Evolutionary conservation across 53 echinoderm and acorn worm species (phyloP).

Genomic region (Glandiceps talaboti): DNA sequence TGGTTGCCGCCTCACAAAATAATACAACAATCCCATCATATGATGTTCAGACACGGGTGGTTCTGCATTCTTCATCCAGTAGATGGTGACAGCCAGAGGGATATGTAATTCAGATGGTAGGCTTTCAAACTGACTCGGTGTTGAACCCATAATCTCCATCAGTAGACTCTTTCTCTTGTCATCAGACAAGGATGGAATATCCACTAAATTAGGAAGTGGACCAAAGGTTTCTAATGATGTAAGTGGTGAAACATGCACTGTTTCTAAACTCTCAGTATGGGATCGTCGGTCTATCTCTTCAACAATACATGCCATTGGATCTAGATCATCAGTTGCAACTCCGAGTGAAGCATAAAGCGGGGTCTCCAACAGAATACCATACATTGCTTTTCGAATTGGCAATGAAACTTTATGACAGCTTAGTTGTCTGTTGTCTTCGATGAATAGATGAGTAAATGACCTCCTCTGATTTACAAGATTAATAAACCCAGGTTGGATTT

Average conservation of each 20-base stretch:
- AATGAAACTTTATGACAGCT: constrained; percentile 3
- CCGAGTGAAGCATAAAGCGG: neutral
- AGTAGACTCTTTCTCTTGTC: constrained; percentile 16
- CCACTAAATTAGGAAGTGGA: constrained; percentile 16
- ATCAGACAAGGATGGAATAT: constrained; percentile 29
- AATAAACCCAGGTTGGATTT: neutral
- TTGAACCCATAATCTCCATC: neutral
- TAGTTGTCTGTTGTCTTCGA: neutral
- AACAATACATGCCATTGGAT: neutral
- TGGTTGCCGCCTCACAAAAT: too few species aligned
- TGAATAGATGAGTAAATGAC: neutral
- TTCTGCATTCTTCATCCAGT: constrained; percentile 34
- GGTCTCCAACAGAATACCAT: constrained; percentile 21
- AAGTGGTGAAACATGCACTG: constrained; percentile 14
- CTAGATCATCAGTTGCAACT: constrained; percentile 5
- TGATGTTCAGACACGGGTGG: constrained; percentile 23
- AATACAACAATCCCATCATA: constrained; percentile 23
- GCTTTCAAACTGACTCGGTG: constrained; percentile 3
- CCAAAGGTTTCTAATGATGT: constrained; percentile 14
- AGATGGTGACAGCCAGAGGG: constrained; percentile 18
- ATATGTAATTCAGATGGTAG: constrained; percentile 32
- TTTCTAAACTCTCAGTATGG: neutral
- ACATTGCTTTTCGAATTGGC: constrained; percentile 18
- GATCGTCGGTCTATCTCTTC: neutral
- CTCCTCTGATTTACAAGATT: neutral